Conservation (phyloP, 2,797 vertebrate species). For the Syncerus caffer region DNA sequence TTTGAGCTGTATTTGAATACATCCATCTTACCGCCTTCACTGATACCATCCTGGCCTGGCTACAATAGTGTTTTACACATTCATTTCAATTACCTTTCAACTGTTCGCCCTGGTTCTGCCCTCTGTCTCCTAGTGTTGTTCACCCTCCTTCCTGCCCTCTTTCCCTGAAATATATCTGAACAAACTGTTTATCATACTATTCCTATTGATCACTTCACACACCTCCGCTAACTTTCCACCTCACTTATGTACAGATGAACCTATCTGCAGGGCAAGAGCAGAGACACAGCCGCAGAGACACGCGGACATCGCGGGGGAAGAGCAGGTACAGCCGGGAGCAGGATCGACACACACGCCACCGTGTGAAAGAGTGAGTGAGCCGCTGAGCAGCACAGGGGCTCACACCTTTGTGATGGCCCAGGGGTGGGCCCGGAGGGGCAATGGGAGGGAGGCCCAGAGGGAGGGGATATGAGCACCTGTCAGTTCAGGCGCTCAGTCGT, state of each 20-base stretch:
- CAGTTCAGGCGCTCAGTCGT: fast-evolving
- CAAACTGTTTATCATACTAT: background rate
- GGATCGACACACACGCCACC: fast-evolving
- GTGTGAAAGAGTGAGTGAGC: background rate
- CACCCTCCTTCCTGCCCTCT: background rate
- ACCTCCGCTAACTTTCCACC: background rate
- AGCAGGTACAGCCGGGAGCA: fast-evolving
- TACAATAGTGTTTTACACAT: background rate
- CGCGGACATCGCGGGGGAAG: background rate
- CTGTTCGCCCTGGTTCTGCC: background rate
- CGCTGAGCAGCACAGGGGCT: background rate
- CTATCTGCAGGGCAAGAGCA: background rate
- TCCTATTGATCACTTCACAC: background rate
- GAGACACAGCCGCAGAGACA: background rate
- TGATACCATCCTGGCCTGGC: background rate
- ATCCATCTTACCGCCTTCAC: background rate
- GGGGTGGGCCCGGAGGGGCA: fast-evolving
- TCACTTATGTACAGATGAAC: background rate
- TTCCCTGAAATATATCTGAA: background rate
- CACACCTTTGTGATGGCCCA: background rate
- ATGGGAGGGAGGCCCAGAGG: background rate
- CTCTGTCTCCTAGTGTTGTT: background rate
- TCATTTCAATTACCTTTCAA: background rate
- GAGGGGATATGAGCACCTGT: no score
- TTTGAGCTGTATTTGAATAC: background rate